phyloP scores from a whole-genome alignment of 2,113 vertebrate genomes.

The Octodon degus region DNA sequence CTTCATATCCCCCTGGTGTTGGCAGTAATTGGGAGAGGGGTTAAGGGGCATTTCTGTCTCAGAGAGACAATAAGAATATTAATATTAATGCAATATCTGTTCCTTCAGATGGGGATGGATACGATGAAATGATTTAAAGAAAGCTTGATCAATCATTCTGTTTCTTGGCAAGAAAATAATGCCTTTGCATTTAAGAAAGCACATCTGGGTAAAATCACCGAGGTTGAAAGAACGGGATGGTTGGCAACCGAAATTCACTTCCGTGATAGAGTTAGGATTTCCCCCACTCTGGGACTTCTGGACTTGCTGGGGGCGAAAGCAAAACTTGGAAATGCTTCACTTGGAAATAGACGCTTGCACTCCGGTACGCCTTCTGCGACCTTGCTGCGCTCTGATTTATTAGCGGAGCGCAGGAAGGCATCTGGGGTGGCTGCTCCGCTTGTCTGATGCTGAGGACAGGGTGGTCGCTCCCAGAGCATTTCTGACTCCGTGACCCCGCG shows the following conservation, averaged over 20 bases:
- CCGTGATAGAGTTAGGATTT: not conserved
- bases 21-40: constrained; percentile 67
- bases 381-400: constrained; percentile 58
- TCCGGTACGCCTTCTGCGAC: not conserved
- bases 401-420: constrained; percentile 1
- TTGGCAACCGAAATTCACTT: constrained; percentile 59
- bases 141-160: constrained; percentile 75
- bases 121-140: constrained; percentile 75
- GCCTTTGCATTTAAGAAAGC: constrained; percentile 68
- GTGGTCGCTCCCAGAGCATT: not conserved
- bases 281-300: not conserved
- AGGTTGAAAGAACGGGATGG: constrained; percentile 38
- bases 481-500: constrained; percentile 64
- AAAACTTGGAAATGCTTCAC: constrained; percentile 58
- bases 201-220: constrained; percentile 79
- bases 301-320: constrained; percentile 18
- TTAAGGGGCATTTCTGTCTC: constrained; percentile 57
- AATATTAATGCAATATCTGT: constrained; percentile 77
- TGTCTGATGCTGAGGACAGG: constrained; percentile 54
- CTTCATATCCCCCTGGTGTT: constrained; percentile 14
- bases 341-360: constrained; percentile 23
- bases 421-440: constrained; percentile 21
- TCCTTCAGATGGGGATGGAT: constrained; percentile 71
- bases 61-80: constrained; percentile 68
- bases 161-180: constrained; percentile 79